These are phyloP conservation scores for Lasioglossum villosulum DNA, from an alignment of 2,888 invertebrate species.

Conservation along the genomic window DNA sequence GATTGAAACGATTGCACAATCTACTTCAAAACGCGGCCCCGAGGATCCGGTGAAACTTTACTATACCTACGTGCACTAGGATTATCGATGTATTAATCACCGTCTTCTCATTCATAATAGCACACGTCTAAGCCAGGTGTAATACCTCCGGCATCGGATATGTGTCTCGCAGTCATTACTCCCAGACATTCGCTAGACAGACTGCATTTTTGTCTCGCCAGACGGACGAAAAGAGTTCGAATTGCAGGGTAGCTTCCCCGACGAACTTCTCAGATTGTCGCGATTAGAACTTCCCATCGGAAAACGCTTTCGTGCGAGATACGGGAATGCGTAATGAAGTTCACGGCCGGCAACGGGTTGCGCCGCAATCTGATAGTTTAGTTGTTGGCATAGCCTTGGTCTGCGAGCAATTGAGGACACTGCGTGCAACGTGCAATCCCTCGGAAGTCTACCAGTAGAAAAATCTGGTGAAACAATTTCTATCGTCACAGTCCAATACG, in stretches of 20 bases:
- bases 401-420: not conserved
- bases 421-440: not conserved
- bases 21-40: no score
- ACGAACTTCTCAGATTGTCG: conserved; percentile 10
- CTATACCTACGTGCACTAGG: not conserved
- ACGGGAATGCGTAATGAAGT: not conserved
- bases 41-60: no score
- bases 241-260: not conserved
- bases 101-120: not conserved
- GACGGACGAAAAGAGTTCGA: conserved; percentile 12
- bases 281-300: not conserved
- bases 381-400: not conserved
- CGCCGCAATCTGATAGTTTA: not conserved
- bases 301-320: not conserved
- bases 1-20: no score
- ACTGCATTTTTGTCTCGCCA: not conserved
- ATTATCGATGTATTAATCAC: not conserved
- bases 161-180: not conserved
- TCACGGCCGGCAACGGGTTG: not conserved
- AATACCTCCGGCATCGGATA: not conserved
- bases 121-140: not conserved
- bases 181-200: not conserved
- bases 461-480: not conserved
- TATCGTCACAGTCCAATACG: not conserved
- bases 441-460: not conserved